Percentiles rank a stretch among this genome's conserved stretches.
Conservation (phyloP, 1,140 invertebrate species). For the Metaphire vulgaris region DNA sequence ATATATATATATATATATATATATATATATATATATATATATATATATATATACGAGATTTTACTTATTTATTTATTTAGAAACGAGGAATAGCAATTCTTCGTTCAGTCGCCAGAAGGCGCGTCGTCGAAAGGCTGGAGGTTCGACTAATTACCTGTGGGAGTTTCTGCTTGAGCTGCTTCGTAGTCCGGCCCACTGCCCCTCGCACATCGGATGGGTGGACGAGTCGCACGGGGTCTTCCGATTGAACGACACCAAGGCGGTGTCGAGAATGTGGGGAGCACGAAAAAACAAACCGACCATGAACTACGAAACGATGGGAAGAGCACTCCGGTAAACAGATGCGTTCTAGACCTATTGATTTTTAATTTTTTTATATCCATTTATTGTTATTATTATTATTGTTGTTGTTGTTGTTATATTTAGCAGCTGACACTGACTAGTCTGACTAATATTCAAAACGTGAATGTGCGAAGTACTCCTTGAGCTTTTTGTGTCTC, state of each 20-base stretch:
- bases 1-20: too few relatives aligned
- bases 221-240: constrained; percentile 96
- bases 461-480: too few relatives aligned
- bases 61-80: too few relatives aligned
- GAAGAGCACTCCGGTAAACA: constrained; percentile 75
- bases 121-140: background rate
- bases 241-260: constrained; percentile 97
- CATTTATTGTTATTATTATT: background rate
- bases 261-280: constrained; percentile 94
- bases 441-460: too few relatives aligned
- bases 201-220: constrained; percentile 98
- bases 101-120: background rate
- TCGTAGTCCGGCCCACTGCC: constrained; percentile 94
- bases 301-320: constrained; percentile 99
- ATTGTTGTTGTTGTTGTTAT: too few relatives aligned
- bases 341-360: background rate
- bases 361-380: too few relatives aligned
- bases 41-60: too few relatives aligned
- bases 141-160: constrained; percentile 78
- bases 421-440: too few relatives aligned
- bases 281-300: constrained; percentile 99
- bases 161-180: constrained; percentile 95
- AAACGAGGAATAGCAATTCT: too few relatives aligned
- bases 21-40: too few relatives aligned
- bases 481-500: too few relatives aligned